Base-by-base conservation (phyloP, 2,797 vertebrate species). In the Pseudocheirus occidentalis region DNA sequence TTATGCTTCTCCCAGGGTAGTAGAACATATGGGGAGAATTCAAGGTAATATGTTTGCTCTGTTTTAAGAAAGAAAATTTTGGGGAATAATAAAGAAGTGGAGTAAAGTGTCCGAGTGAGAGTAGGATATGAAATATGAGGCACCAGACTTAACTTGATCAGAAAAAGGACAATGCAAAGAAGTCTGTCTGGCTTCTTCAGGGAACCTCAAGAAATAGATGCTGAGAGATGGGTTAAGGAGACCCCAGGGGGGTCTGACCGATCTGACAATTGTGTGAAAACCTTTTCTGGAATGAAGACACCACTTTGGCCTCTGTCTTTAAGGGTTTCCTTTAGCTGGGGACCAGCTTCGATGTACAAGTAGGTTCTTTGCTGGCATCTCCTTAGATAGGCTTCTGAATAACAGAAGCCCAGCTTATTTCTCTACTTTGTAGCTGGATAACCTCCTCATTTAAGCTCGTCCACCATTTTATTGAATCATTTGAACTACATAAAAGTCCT, bases 61-160 rank as follows among this genome's bases (percentile, higher is more conserved):
- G 53, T 92, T 62, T 94, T 91, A 91, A 90, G 92, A 92, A 90
- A 81, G 93, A 94, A 92, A 16, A 81, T 87, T 92, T 90, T 53
- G 46, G 93, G 93, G 46, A 62, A 10, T 52, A 89, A 55, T 21
- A 66, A 89, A 96, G 34, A 56, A 92, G 11, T 92, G 40, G 40
- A 40, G 11, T 56, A 58, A 4, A 31, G 0, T 87, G n/a, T 55
- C 46, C 55, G 34, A 21, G 21, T 4, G n/a, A 52, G 55, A n/a
- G 40, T 16, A 0, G 21, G n/a, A 16, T 55, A 66, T 52, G 56
- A 55, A 46, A 90, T 29, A 0, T 13, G 7, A 56, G 73, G 73
- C 21, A 24, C 55, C 56, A 54, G n/a, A 31, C 62, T 94, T 29
- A 6, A 5, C 50, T 94, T 96, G 50, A 31, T 62, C 10, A 4